Base-by-base conservation (phyloP, 2,888 invertebrate genomes). In the Coenonympha arcania region DNA sequence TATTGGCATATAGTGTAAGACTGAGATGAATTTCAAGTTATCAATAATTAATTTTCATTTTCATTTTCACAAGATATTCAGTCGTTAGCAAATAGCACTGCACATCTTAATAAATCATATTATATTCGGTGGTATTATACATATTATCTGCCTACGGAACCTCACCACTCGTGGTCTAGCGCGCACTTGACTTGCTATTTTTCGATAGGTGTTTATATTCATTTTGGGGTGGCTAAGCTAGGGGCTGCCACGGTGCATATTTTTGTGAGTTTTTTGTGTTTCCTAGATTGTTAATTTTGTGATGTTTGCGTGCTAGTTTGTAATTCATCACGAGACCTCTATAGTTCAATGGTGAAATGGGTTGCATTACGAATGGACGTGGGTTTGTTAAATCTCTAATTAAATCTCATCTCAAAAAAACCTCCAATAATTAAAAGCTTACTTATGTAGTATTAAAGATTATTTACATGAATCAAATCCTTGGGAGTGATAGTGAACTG, bases 151-250 rank as follows among this genome's bases (percentile, higher is more conserved):
- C 8, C 0, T 39, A 39, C 22, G 15, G 39, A 39, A 39, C 24
- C 39, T 15, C 24, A 1, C 9, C 8, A 15, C 9, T 24, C 15
- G 2, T 6, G 22, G 8, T 2, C 3, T 4, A 4, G 1, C 0
- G 9, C 37, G 5, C 22, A 4, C 39, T 24, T 24, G 15, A 24
- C 22, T 16, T n/a, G 6, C 15, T 33, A 33, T 34, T 44, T 42
- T 44, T 44, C 33, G 44, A 44, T 44, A 34, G 44, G 34, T 34
- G 44, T 44, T 44, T 44, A 49, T 53, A 53, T 50, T 51, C 46
- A 46, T 54, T 54, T 54, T 50, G 34, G 53, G 53, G 53, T 50
- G 47, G 47, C 50, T 28, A 46, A 39, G 37, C 50, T 47, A 47
- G 37, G 43, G 52, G 52, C 41, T 16, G 44, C 6, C 19, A 11